phyloP scores from a whole-genome alignment of 1,140 invertebrate genomes.

The Drosophila eugracilis region DNA sequence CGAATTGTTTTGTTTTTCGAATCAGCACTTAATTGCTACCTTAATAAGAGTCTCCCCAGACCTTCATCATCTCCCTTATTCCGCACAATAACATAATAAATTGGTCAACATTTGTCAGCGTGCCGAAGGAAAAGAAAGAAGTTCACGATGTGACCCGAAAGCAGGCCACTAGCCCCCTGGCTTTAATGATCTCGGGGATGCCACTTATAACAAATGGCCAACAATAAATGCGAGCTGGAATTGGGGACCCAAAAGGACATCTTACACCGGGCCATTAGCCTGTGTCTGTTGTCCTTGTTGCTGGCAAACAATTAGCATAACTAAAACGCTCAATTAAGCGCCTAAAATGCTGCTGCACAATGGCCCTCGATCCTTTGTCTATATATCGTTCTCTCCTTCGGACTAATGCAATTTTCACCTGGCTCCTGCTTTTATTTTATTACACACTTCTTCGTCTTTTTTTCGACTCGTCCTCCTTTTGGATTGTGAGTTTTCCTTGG shows the following conservation, averaged over 20 bases:
- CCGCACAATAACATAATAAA: slow-evolving; percentile 60
- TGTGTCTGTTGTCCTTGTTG: slow-evolving; percentile 16
- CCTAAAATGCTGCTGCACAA: slow-evolving; percentile 61
- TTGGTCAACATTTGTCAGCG: slow-evolving; percentile 43
- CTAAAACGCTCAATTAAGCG: slow-evolving; percentile 81
- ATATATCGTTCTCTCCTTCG: slow-evolving; percentile 11
- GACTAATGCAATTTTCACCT: slow-evolving; percentile 76
- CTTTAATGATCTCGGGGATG: slow-evolving; percentile 27
- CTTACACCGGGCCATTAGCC: slow-evolving; percentile 35
- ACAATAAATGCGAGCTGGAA: slow-evolving; percentile 58
- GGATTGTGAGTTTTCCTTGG: slow-evolving; percentile 26
- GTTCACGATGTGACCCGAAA: not conserved
- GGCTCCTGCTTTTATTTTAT: slow-evolving; percentile 56
- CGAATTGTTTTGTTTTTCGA: not conserved
- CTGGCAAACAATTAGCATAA: slow-evolving; percentile 75
- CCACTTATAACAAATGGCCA: slow-evolving; percentile 63
- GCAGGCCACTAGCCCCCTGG: not conserved
- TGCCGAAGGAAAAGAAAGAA: slow-evolving; percentile 3
- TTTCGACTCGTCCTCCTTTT: slow-evolving; percentile 28
- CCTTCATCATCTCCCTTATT: slow-evolving; percentile 8
- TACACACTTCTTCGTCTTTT: slow-evolving; percentile 55
- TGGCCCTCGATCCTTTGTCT: slow-evolving; percentile 15
- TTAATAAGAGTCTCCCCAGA: slow-evolving; percentile 1
- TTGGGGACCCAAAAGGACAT: slow-evolving; percentile 4
- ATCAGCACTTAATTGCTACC: slow-evolving; percentile 13